Percentiles rank a stretch among this genome's conserved stretches.
Evolutionary conservation across 2,888 invertebrate genomes (phyloP).

Genomic region (Dynastes maya): DNA sequence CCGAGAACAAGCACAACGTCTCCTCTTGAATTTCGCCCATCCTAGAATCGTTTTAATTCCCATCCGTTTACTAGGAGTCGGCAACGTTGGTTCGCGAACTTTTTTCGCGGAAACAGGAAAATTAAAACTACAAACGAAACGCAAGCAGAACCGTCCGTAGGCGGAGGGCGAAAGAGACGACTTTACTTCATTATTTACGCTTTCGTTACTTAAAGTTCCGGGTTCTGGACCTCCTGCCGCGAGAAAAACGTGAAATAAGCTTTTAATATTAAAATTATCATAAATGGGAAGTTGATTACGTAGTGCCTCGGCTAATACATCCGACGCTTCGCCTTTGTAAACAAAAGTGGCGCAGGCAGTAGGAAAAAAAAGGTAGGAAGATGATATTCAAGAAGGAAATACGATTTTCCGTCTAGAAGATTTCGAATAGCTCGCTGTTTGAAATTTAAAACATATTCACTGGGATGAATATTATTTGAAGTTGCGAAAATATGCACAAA

Average conservation of each 20-base stretch:
- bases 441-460: no score
- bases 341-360: neutral
- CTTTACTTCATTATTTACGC: conserved; percentile 1
- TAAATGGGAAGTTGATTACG: neutral
- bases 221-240: neutral
- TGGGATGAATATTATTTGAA: no score
- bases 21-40: neutral
- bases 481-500: no score
- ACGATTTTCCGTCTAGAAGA: neutral
- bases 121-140: conserved; percentile 10
- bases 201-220: conserved; percentile 16
- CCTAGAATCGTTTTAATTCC: neutral
- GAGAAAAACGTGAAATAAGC: neutral
- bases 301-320: neutral
- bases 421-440: no score
- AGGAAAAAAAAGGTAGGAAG: neutral
- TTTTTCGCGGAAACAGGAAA: neutral
- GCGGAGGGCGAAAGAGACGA: neutral
- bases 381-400: neutral
- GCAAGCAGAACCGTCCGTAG: neutral
- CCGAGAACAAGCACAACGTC: neutral
- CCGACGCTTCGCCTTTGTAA: neutral
- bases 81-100: neutral
- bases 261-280: conserved; percentile 21
- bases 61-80: neutral